Percentiles rank a stretch among this genome's conserved stretches.
Conservation (phyloP, 2,797 vertebrate genomes). For the Spheniscus humboldti region DNA sequence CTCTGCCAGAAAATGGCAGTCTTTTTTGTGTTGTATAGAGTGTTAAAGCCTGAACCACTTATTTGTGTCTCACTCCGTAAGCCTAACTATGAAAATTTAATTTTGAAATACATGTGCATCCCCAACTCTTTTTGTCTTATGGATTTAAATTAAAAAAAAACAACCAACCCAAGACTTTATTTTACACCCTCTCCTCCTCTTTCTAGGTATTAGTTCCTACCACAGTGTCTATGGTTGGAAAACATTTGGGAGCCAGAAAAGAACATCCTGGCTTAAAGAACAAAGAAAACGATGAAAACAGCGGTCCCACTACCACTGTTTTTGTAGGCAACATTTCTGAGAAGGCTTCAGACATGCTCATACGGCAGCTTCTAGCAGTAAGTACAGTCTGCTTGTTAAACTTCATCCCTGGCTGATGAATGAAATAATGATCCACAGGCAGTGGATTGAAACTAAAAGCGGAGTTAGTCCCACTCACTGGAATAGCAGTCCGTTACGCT, state of each 20-base stretch:
- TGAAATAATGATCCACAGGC: not conserved
- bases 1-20: not conserved
- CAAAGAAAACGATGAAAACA: constrained; percentile 88
- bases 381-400: constrained; percentile 57
- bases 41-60: not conserved
- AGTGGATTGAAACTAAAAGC: not conserved
- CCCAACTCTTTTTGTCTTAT: accelerated
- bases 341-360: constrained; percentile 98
- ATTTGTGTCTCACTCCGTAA: not conserved
- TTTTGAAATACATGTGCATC: not conserved
- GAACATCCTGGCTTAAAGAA: constrained; percentile 78
- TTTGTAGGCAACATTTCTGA: constrained; percentile 99
- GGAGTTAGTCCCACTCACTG: not conserved
- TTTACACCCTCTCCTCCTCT: not conserved
- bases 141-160: not conserved
- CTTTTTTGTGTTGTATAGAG: not conserved
- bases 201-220: constrained; percentile 87
- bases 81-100: not conserved
- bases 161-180: not conserved
- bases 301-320: constrained; percentile 96
- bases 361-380: constrained; percentile 95
- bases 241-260: constrained; percentile 87
- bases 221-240: constrained; percentile 89
- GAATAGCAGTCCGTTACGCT: not conserved
- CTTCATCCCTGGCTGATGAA: not conserved